Conservation (phyloP, 2,888 invertebrate species). For the Cheilosia vulpina region DNA sequence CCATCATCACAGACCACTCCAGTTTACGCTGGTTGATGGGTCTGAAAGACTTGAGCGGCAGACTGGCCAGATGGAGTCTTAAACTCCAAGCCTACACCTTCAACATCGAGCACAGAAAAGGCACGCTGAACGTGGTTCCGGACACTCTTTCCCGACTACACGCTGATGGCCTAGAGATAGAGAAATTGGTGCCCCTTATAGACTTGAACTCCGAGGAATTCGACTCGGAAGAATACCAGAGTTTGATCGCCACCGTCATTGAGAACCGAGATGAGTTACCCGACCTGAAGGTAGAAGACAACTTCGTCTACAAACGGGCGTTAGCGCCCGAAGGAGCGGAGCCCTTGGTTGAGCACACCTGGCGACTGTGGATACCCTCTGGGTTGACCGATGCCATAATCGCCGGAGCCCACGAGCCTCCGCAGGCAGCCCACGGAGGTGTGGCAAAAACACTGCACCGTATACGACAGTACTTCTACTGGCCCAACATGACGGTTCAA, state of each 20-base stretch:
- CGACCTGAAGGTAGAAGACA: constrained; percentile 3
- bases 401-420: constrained; percentile 22
- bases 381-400: constrained; percentile 23
- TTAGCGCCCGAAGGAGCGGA: not conserved
- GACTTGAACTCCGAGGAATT: constrained; percentile 12
- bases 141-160: constrained; percentile 5
- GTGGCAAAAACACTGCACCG: constrained; percentile 27
- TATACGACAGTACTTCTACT: too few relatives aligned
- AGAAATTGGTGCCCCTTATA: not conserved
- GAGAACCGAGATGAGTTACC: constrained; percentile 5
- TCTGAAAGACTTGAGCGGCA: constrained; percentile 75
- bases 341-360: not conserved
- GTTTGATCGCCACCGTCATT: not conserved
- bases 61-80: constrained; percentile 76
- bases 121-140: constrained; percentile 39
- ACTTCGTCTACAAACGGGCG: constrained; percentile 11
- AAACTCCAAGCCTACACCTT: constrained; percentile 71
- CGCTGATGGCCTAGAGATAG: not conserved
- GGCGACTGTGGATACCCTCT: constrained; percentile 39
- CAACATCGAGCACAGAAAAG: constrained; percentile 76
- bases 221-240: not conserved
- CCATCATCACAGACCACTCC: constrained; percentile 76
- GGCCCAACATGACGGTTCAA: too few relatives aligned
- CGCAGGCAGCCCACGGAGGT: constrained; percentile 5
- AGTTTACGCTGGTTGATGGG: constrained; percentile 76